Conservation (phyloP, 1,140 invertebrate species). For the Pantala flavescens region DNA sequence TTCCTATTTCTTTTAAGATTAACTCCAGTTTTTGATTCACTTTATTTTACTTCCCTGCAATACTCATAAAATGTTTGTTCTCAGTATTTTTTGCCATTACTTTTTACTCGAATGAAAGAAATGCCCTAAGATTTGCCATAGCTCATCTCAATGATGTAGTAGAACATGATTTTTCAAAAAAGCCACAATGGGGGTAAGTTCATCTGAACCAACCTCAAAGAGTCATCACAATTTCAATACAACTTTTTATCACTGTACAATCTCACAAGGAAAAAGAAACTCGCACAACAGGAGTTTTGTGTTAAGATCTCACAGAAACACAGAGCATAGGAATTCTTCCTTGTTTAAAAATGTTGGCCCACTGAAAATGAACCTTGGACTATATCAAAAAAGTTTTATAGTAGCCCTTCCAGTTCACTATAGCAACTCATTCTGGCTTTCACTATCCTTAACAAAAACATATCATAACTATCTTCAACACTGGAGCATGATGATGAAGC, state of each 20-base stretch:
- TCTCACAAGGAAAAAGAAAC: neutral
- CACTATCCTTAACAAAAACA: neutral
- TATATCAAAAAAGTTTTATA: neutral
- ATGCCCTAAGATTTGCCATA: neutral
- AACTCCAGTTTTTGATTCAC: neutral
- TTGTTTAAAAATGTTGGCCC: neutral
- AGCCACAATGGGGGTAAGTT: neutral
- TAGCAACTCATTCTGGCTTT: neutral
- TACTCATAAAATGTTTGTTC: neutral
- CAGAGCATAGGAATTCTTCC: neutral
- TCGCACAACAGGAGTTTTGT: neutral
- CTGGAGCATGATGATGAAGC: neutral
- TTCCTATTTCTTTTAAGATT: neutral
- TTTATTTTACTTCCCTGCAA: neutral
- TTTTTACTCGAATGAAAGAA: neutral
- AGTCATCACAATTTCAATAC: slow-evolving; percentile 7
- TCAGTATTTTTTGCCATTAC: neutral
- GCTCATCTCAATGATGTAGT: neutral
- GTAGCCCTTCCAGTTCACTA: neutral
- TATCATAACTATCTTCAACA: neutral
- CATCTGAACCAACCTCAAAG: neutral
- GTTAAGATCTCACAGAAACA: neutral
- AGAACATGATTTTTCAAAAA: neutral
- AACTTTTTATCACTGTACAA: slow-evolving; percentile 10
- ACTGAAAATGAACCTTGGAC: neutral